phyloP scores from a whole-genome alignment of 2,888 invertebrate genomes.

The Zhengitettix transpicula region DNA sequence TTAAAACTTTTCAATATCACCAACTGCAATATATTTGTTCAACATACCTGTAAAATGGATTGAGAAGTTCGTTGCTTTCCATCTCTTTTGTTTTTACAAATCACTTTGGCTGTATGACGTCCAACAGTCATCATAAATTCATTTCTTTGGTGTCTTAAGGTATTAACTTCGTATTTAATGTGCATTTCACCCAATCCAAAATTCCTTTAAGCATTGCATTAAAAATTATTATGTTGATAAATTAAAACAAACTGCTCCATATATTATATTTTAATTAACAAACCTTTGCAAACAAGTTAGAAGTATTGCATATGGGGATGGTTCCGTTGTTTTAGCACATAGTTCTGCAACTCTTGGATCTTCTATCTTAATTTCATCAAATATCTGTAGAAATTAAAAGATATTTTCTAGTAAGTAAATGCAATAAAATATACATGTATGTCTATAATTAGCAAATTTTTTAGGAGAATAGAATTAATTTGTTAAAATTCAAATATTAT shows the following conservation, averaged over 20 bases:
- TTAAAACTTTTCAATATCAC: background rate
- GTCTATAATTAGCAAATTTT: background rate
- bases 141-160: slow-evolving; percentile 77
- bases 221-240: background rate
- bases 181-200: slow-evolving; percentile 81
- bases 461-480: background rate
- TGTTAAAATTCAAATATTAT: background rate
- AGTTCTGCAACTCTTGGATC: slow-evolving; percentile 90
- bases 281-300: slow-evolving; percentile 70
- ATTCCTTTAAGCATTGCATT: slow-evolving; percentile 37
- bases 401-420: background rate
- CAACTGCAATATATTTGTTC: too few species aligned
- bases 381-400: slow-evolving; percentile 38
- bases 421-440: background rate
- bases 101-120: slow-evolving; percentile 73
- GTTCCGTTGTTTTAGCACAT: slow-evolving; percentile 91
- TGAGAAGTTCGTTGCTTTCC: slow-evolving; percentile 95
- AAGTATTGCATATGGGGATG: slow-evolving; percentile 84
- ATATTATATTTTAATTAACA: background rate
- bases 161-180: slow-evolving; percentile 72
- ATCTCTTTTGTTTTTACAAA: slow-evolving; percentile 91
- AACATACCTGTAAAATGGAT: slow-evolving; percentile 64
- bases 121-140: slow-evolving; percentile 91
- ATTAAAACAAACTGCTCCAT: background rate
- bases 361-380: slow-evolving; percentile 83